phyloP scores from a whole-genome alignment of 2,888 invertebrate genomes.

The Athrips mouffetella region DNA sequence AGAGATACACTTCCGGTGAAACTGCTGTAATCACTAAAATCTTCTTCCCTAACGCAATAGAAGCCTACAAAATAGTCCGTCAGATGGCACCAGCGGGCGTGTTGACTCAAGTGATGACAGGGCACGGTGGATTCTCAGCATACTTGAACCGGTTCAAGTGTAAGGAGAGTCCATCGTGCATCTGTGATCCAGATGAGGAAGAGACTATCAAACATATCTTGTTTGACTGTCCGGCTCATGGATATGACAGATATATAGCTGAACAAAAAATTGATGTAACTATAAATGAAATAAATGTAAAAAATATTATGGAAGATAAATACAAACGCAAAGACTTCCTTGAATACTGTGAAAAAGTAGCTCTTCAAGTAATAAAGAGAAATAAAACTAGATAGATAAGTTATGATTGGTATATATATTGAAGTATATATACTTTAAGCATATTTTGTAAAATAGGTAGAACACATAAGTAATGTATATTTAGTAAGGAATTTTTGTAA shows the following conservation, averaged over 20 bases:
- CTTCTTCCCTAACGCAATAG: background rate
- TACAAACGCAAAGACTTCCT: no score
- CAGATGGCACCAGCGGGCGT: background rate
- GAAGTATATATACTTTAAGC: no score
- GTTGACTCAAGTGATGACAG: background rate
- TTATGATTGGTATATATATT: no score
- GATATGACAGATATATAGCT: background rate
- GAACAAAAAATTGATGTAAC: no score
- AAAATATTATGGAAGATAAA: no score
- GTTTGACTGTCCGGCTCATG: background rate
- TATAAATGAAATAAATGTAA: no score
- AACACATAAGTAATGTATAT: no score
- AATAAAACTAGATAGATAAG: no score
- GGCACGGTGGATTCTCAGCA: background rate
- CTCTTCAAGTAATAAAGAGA: no score
- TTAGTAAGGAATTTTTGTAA: no score
- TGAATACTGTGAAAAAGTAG: no score
- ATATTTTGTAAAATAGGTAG: no score
- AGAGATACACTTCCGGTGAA: background rate
- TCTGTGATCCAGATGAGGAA: slow-evolving; percentile 11
- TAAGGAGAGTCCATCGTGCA: background rate
- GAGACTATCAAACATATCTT: slow-evolving; percentile 12
- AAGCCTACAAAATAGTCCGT: background rate
- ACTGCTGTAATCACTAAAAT: background rate
- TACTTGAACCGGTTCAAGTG: background rate